Evolutionary conservation across 1,140 invertebrate species (phyloP).

Genomic region (Lineus longissimus): DNA sequence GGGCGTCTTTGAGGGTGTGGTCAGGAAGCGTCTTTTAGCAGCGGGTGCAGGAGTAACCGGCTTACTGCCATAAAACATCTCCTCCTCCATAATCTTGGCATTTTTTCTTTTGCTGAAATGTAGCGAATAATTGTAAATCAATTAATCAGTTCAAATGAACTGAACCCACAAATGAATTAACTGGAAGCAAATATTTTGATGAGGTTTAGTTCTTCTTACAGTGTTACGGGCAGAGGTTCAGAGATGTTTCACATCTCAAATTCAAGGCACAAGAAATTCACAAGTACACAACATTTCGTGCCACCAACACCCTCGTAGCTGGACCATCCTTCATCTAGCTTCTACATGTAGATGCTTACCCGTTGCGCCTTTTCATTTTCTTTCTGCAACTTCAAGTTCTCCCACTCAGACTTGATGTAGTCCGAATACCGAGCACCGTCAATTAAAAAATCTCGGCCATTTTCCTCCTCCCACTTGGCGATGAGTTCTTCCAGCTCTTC

Average conservation of each 20-base stretch:
- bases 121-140: background rate
- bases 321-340: no score
- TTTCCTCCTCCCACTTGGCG: conserved; percentile 40
- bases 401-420: conserved; percentile 51
- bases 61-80: conserved; percentile 47
- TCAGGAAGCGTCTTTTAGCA: conserved; percentile 29
- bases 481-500: conserved; percentile 48
- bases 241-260: no score
- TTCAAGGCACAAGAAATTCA: no score
- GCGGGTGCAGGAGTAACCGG: conserved; percentile 35
- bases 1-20: conserved; percentile 30
- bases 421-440: conserved; percentile 41
- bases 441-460: conserved; percentile 44
- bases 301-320: no score
- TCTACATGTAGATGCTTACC: no score
- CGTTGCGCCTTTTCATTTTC: conserved; percentile 51
- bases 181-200: no score
- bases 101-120: conserved; percentile 35
- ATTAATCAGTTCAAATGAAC: no score
- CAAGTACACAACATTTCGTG: no score
- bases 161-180: no score
- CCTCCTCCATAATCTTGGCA: conserved; percentile 43
- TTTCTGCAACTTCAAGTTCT: conserved; percentile 43
- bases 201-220: no score
- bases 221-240: no score